Evolutionary conservation across 2,113 vertebrate genomes (phyloP).

Genomic region (Phycodurus eques): DNA sequence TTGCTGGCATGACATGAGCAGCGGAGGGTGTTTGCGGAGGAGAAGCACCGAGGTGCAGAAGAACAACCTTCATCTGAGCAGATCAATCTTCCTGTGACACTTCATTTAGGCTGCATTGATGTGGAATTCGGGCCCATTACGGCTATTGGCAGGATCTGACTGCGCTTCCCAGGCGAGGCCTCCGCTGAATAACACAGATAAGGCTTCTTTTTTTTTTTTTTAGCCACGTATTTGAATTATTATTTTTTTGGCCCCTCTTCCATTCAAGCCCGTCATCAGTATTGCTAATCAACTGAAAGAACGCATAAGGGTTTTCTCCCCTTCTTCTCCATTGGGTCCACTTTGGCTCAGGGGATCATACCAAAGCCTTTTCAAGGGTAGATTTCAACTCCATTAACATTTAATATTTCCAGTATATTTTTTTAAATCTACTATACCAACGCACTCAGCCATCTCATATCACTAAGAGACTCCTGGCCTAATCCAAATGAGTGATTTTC

Average conservation of each 20-base stretch:
- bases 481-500: constrained; percentile 12
- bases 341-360: constrained; percentile 24
- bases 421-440: constrained; percentile 12
- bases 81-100: constrained; percentile 92
- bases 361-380: constrained; percentile 48
- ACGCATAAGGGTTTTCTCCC: constrained; percentile 58
- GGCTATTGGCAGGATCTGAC: constrained; percentile 81
- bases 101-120: constrained; percentile 95
- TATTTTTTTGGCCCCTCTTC: constrained; percentile 41
- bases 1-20: constrained; percentile 49
- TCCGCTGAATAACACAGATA: constrained; percentile 80
- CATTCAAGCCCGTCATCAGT: constrained; percentile 70
- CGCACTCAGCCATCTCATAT: constrained; percentile 21
- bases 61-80: constrained; percentile 79
- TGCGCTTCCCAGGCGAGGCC: constrained; percentile 68
- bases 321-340: constrained; percentile 17
- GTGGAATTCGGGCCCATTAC: constrained; percentile 89
- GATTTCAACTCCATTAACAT: constrained; percentile 51
- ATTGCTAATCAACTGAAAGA: constrained; percentile 74
- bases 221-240: constrained; percentile 70
- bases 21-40: constrained; percentile 57
- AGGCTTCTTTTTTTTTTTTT: constrained; percentile 55
- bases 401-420: constrained; percentile 19
- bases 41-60: constrained; percentile 70
- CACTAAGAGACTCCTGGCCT: constrained; percentile 3